Percentiles rank a stretch among this genome's conserved stretches.
Evolutionary conservation across 2,888 invertebrate genomes (phyloP).

Genomic region (Cataglyphis livida): DNA sequence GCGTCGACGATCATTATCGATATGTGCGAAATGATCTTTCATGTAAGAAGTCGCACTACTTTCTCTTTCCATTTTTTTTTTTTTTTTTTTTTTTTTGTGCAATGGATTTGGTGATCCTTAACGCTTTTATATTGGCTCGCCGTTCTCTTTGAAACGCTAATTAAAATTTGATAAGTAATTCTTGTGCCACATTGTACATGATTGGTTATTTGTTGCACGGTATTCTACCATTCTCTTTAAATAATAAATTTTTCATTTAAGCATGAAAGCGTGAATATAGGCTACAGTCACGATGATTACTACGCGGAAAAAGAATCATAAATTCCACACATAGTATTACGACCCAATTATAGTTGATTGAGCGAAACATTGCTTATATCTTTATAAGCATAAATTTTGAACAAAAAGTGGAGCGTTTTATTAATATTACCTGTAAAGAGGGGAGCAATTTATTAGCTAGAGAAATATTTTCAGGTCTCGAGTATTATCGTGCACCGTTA

Average conservation of each 20-base stretch:
- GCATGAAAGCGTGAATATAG: not conserved
- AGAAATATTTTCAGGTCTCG: not conserved
- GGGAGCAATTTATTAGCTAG: not conserved
- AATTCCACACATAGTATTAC: not conserved
- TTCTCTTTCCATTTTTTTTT: constrained; percentile 39
- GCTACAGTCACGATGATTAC: constrained; percentile 1
- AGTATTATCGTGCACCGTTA: constrained; percentile 23
- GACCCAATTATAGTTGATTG: constrained; percentile 31
- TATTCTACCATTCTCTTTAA: constrained; percentile 2
- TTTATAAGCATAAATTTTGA: not conserved
- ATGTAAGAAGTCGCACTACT: constrained; percentile 23
- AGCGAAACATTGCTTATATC: not conserved
- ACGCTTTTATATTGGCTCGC: not conserved
- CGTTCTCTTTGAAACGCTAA: not conserved
- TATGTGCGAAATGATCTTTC: constrained; percentile 32
- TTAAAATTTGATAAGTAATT: constrained; percentile 7
- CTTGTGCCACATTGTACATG: not conserved
- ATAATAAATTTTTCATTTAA: constrained; percentile 6
- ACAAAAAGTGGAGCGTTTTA: not conserved
- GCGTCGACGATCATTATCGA: constrained; percentile 21
- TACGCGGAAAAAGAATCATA: not conserved
- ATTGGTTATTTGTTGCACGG: not conserved
- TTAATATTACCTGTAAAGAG: not conserved
- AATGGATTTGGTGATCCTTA: constrained; percentile 21
- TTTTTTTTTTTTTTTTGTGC: constrained; percentile 21